A percentile compares a stretch with the other conserved stretches of the same genome.
phyloP scores from a whole-genome alignment of 2,113 vertebrate species.

The Tricholaema leucomelas region DNA sequence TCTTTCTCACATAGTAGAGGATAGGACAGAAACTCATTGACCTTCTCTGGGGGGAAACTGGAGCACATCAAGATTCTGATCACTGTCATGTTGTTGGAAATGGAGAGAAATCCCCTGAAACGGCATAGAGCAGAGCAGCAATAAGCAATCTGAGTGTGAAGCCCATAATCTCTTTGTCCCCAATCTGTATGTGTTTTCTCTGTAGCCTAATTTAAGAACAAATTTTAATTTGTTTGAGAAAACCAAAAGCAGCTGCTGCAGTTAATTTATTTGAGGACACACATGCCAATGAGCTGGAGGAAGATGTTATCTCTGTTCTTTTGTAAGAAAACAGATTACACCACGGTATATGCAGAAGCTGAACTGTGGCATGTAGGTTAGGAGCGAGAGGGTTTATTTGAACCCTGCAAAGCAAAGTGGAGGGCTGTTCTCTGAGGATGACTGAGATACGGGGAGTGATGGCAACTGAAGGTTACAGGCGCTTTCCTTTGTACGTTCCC shows the following conservation, averaged over 20 bases:
- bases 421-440: background rate
- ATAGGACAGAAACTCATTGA: constrained; percentile 25
- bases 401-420: background rate
- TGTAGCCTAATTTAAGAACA: background rate
- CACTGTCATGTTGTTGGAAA: constrained; percentile 4
- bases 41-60: background rate
- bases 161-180: constrained; percentile 25
- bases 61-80: constrained; percentile 23
- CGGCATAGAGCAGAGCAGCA: constrained; percentile 14
- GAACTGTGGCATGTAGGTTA: background rate
- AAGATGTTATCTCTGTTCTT: constrained; percentile 35
- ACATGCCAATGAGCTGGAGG: background rate
- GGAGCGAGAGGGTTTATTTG: background rate
- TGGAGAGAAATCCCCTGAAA: constrained; percentile 22
- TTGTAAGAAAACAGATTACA: constrained; percentile 24
- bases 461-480: background rate
- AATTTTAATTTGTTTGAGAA: constrained; percentile 51
- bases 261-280: constrained; percentile 14
- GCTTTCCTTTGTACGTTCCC: background rate
- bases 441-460: background rate
- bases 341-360: background rate
- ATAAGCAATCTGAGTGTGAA: constrained; percentile 8
- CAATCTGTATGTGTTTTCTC: constrained; percentile 9
- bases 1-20: background rate
- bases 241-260: background rate